Base-by-base conservation (phyloP, 1,140 invertebrate species). In the Drosophila sturtevanti region DNA sequence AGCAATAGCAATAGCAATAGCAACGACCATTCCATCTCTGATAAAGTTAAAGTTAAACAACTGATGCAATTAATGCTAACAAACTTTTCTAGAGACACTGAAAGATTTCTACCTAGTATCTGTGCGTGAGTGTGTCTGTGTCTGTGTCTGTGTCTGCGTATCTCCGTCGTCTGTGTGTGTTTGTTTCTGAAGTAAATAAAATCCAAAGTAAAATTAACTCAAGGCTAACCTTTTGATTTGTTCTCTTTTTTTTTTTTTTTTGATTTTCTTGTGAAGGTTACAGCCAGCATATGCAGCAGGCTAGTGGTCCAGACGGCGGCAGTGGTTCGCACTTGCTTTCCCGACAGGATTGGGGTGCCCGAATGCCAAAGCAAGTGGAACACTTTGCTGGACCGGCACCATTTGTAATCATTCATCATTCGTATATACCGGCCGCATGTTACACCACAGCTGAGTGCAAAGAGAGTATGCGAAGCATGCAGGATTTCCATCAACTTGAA, bases 371-470 rank as follows among this genome's bases (percentile, higher is more conserved):
- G 7, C 52, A 92, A 7, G 82, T 90, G 7, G 86, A 89, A 11
- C 79, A 89, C 1, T 92, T 96, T 72, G 60, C 71, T 1, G 93
- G 92, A 5, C 95, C 96, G 1, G 94, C 96, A 1, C 94, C 94
- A 1, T 96, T 94, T 68, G 95, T 96, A 1, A 95, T 97, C 64
- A 95, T 97, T 58, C 96, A 96, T 92, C 96, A 97, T 84, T 95
- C 95, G 0, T 94, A 94, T 70, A 92, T 91, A 38, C 95, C 94
- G 0, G 77, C 79, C 2, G 94, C 93, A 0, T 97, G 96, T 79
- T 84, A 89, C 14, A 94, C 71, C 65, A 73, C 80, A 5, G 65
- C 77, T 0, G 92, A 94, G 12, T 95, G 94, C 77, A 84, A 86
- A 27, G 68, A 89, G 31, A 93, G 94, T 18, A 94, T 95, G 94